phyloP scores from a whole-genome alignment of 1,140 invertebrate genomes.

The Marisa cornuarietis region DNA sequence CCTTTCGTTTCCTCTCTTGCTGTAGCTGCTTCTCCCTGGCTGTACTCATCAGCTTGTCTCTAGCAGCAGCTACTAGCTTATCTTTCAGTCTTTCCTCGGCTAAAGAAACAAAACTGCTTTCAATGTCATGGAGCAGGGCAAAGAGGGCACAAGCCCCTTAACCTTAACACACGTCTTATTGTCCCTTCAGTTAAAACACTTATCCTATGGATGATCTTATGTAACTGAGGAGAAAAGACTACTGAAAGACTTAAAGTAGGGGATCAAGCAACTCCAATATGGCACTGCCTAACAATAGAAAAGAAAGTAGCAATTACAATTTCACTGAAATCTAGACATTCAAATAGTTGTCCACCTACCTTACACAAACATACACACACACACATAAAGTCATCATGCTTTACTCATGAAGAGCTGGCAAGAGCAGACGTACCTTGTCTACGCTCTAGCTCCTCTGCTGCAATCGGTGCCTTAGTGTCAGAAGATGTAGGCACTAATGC shows the following conservation, averaged over 20 bases:
- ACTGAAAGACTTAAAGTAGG: too few relatives aligned
- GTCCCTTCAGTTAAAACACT: too few relatives aligned
- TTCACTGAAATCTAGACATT: too few relatives aligned
- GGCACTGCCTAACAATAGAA: too few relatives aligned
- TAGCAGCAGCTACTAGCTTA: constrained; percentile 71
- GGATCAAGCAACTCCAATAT: too few relatives aligned
- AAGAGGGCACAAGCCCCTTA: background rate
- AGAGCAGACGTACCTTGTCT: background rate
- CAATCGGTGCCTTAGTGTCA: background rate
- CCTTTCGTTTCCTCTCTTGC: constrained; percentile 75
- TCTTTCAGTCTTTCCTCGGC: constrained; percentile 76
- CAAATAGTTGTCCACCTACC: too few relatives aligned
- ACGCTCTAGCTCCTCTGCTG: background rate
- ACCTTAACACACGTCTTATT: background rate
- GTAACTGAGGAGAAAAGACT: too few relatives aligned
- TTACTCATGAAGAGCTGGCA: too few relatives aligned
- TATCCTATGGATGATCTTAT: too few relatives aligned
- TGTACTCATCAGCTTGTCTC: constrained; percentile 71
- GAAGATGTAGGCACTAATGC: background rate
- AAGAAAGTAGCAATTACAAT: too few relatives aligned
- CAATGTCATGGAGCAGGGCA: background rate
- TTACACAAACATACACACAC: too few relatives aligned
- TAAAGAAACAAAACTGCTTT: constrained; percentile 40
- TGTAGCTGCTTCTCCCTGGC: constrained; percentile 76
- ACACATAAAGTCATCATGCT: too few relatives aligned